Conservation (phyloP, 1,140 invertebrate genomes). For the Panagrolaimus sp. region DNA sequence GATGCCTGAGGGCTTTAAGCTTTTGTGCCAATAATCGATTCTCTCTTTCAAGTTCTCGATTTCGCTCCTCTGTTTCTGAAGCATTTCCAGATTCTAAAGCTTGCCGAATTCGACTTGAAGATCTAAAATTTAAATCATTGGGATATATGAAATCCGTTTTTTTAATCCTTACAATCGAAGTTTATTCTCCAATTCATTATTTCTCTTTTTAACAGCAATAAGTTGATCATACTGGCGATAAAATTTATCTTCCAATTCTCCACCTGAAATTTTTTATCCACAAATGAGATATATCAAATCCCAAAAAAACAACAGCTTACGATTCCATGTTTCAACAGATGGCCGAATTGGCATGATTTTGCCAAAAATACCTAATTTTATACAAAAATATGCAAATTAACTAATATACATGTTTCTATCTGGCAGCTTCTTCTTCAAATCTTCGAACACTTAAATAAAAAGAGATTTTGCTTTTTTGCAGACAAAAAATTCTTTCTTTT, state of each 20-base stretch:
- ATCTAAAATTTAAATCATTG: constrained; percentile 27
- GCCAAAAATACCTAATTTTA: too few relatives aligned
- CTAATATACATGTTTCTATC: too few relatives aligned
- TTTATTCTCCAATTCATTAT: constrained; percentile 40
- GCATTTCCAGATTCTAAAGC: constrained; percentile 19
- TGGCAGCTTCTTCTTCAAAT: too few relatives aligned
- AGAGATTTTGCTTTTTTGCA: too few relatives aligned
- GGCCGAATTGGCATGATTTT: constrained; percentile 26
- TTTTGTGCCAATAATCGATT: constrained; percentile 48
- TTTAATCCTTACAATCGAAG: constrained; percentile 4
- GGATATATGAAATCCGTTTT: neutral
- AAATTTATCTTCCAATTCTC: constrained; percentile 39
- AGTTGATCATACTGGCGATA: constrained; percentile 32
- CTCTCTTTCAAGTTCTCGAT: constrained; percentile 40
- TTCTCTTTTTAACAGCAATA: constrained; percentile 33
- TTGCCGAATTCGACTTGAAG: constrained; percentile 33
- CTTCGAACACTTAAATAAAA: too few relatives aligned
- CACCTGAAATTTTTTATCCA: neutral
- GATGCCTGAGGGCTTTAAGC: constrained; percentile 52
- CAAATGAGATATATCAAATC: too few relatives aligned
- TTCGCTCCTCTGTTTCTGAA: constrained; percentile 19
- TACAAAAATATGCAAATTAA: too few relatives aligned
- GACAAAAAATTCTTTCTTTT: too few relatives aligned
- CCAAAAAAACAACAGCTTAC: neutral
- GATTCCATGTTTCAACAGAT: constrained; percentile 39